phyloP scores from a whole-genome alignment of 2,888 invertebrate species.

The Acronicta alni region DNA sequence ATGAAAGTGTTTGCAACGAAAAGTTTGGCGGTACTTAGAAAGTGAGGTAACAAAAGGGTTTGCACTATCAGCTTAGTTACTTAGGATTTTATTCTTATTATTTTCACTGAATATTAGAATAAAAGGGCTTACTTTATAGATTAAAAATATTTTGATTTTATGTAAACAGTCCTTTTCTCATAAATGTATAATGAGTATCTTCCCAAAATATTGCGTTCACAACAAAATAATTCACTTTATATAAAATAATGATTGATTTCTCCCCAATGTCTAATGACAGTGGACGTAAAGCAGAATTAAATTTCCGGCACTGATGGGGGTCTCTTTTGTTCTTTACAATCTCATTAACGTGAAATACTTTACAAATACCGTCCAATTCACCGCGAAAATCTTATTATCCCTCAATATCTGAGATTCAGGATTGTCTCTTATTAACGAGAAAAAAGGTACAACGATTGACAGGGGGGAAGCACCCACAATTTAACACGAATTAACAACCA shows the following conservation, averaged over 20 bases:
- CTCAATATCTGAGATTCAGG: conserved; percentile 67
- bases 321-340: conserved; percentile 81
- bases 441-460: conserved; percentile 62
- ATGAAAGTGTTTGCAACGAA: conserved; percentile 52
- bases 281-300: conserved; percentile 72
- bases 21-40: conserved; percentile 39
- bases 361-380: conserved; percentile 71
- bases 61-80: conserved; percentile 1
- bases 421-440: conserved; percentile 65
- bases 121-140: no score
- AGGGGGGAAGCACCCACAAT: conserved; percentile 48
- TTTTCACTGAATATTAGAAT: conserved; percentile 1
- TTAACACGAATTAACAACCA: conserved; percentile 57
- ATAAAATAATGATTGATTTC: conserved; percentile 72
- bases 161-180: background rate
- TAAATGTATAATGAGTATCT: background rate
- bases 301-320: conserved; percentile 72
- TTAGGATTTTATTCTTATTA: conserved; percentile 4
- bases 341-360: conserved; percentile 77
- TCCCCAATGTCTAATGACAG: conserved; percentile 70
- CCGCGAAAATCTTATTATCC: conserved; percentile 74
- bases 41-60: conserved; percentile 20
- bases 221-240: conserved; percentile 34
- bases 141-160: no score
- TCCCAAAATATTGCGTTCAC: conserved; percentile 11